Conservation (phyloP, 2,888 invertebrate species). For the Coenonympha arcania region DNA sequence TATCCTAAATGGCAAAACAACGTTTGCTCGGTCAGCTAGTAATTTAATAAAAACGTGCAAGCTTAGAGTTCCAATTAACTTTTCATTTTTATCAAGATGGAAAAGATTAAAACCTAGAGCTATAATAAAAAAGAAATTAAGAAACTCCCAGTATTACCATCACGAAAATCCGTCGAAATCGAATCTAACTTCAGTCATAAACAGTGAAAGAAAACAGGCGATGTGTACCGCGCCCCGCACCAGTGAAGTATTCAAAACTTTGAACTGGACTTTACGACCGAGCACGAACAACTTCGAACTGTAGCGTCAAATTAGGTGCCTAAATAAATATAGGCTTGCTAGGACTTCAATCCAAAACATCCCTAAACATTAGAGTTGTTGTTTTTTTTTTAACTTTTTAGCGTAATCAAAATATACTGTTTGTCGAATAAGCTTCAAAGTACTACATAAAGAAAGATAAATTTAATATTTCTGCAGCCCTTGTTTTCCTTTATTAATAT, state of each 20-base stretch:
- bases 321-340: background rate
- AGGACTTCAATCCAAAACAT: too few species aligned
- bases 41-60: too few species aligned
- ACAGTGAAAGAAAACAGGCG: background rate
- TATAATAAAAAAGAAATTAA: background rate
- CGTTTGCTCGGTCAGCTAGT: too few species aligned
- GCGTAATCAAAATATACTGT: too few species aligned
- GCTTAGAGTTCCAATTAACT: too few species aligned
- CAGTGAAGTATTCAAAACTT: conserved; percentile 3
- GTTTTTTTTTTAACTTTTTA: too few species aligned
- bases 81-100: background rate
- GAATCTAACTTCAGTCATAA: conserved; percentile 15
- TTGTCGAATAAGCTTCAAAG: too few species aligned
- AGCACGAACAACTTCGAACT: background rate
- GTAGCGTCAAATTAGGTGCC: background rate
- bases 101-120: background rate
- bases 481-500: too few species aligned
- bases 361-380: too few species aligned
- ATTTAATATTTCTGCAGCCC: too few species aligned
- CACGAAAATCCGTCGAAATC: conserved; percentile 6
- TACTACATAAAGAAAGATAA: too few species aligned
- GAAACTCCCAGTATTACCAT: background rate
- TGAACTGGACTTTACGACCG: conserved; percentile 1
- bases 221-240: background rate
- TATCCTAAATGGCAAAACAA: too few species aligned